Percentiles rank a stretch among this genome's conserved stretches.
Evolutionary conservation across 1,140 invertebrate species (phyloP).

Genomic region (Coptotermes formosanus): DNA sequence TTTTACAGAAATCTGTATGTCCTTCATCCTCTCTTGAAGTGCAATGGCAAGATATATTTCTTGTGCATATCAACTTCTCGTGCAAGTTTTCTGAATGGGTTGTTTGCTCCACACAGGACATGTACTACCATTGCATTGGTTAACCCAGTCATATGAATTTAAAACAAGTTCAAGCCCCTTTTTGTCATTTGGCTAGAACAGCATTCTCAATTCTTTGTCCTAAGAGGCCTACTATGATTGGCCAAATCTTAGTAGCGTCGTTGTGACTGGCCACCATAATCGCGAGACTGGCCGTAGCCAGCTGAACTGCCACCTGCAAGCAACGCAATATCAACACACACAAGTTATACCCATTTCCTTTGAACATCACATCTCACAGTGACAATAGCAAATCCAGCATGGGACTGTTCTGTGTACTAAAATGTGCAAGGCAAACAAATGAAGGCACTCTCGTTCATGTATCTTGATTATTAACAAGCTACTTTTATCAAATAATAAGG

Average conservation of each 20-base stretch:
- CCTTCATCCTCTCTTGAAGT: background rate
- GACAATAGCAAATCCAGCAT: background rate
- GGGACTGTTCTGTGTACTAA: background rate
- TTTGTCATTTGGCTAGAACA: slow-evolving; percentile 7
- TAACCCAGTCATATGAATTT: background rate
- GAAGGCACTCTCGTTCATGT: background rate
- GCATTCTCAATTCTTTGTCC: slow-evolving; percentile 15
- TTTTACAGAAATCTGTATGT: background rate
- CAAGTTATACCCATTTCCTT: background rate
- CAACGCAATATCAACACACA: slow-evolving; percentile 31
- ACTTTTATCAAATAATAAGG: slow-evolving; percentile 9
- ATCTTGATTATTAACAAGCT: background rate
- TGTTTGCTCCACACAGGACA: slow-evolving; percentile 5
- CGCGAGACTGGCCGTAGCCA: slow-evolving; percentile 32
- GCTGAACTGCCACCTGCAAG: slow-evolving; percentile 34
- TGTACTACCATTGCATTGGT: slow-evolving; percentile 1
- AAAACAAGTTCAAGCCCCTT: background rate
- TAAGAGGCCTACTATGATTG: slow-evolving; percentile 5
- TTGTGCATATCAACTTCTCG: background rate
- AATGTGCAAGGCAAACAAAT: slow-evolving; percentile 16
- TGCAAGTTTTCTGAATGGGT: background rate
- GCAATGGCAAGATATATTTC: slow-evolving; percentile 18
- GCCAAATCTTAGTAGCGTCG: slow-evolving; percentile 31
- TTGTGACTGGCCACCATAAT: slow-evolving; percentile 32
- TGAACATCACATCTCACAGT: background rate